phyloP scores from a whole-genome alignment of 2,797 vertebrate genomes.

The Xiphorhynchus erythropygius region DNA sequence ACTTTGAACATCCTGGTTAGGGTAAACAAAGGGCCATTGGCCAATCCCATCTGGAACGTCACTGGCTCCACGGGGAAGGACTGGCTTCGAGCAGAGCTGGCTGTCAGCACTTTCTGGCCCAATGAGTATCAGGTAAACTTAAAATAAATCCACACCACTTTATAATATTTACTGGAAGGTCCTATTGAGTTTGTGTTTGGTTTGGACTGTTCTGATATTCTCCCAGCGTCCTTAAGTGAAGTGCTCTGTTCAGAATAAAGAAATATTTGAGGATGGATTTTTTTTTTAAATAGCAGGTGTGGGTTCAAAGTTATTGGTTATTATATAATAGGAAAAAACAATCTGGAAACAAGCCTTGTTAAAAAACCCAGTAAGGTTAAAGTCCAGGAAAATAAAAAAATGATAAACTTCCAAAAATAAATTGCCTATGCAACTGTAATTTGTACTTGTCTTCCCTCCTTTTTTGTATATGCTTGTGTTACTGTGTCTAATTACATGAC shows the following conservation, averaged over 20 bases:
- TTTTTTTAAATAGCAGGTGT: not conserved
- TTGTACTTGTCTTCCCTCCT: slow-evolving; percentile 33
- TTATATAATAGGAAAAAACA: not conserved
- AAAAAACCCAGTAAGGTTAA: not conserved
- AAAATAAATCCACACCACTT: not conserved
- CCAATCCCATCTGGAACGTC: slow-evolving; percentile 98
- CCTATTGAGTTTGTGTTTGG: not conserved
- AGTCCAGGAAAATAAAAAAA: slow-evolving; percentile 13
- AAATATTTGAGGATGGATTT: not conserved
- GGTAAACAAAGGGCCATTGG: slow-evolving; percentile 94
- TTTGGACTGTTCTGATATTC: not conserved
- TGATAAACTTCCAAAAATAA: not conserved
- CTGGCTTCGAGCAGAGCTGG: slow-evolving; percentile 94
- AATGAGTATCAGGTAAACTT: slow-evolving; percentile 95
- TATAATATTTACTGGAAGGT: rapidly evolving
- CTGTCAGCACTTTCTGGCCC: slow-evolving; percentile 99
- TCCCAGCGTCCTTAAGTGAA: not conserved
- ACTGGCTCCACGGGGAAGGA: slow-evolving; percentile 92
- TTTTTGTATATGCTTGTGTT: not conserved
- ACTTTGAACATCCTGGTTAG: slow-evolving; percentile 93
- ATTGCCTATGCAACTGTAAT: slow-evolving; percentile 14
- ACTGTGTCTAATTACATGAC: not conserved
- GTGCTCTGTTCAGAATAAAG: not conserved
- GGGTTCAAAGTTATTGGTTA: not conserved
- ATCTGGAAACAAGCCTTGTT: not conserved